Evolutionary conservation across 2,113 vertebrate species (phyloP).

Genomic region (Platysteira castanea): DNA sequence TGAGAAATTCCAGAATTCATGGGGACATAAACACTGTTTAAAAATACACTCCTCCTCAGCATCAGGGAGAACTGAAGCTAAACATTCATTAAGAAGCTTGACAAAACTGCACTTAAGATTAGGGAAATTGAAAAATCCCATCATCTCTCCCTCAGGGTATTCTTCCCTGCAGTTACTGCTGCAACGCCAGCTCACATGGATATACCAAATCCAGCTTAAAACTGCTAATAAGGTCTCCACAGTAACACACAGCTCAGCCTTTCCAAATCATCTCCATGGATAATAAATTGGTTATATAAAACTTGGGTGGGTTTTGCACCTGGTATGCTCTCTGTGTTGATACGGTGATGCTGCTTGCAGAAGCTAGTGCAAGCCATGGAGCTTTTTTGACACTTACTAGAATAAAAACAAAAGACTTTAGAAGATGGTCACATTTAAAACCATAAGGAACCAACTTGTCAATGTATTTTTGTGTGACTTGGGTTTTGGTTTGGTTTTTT

Average conservation of each 20-base stretch:
- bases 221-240: conserved; percentile 36
- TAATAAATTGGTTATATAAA: conserved; percentile 38
- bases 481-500: background rate
- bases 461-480: background rate
- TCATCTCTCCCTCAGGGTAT: background rate
- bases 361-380: background rate
- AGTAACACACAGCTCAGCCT: conserved; percentile 14
- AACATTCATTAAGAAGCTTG: background rate
- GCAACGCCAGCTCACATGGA: background rate
- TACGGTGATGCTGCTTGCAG: background rate
- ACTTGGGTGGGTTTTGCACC: conserved; percentile 1
- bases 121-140: conserved; percentile 13
- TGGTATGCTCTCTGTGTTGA: background rate
- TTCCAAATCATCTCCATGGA: background rate
- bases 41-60: background rate
- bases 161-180: background rate
- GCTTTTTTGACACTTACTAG: background rate
- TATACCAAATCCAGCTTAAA: background rate
- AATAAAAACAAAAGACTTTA: background rate
- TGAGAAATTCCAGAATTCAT: background rate
- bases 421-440: background rate
- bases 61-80: background rate
- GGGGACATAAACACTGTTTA: background rate
- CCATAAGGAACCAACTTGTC: background rate
- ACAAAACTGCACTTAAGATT: background rate